These are phyloP conservation scores for Bombus waltoni DNA, from an alignment of 1,140 invertebrate genomes.

Conservation along the genomic window DNA sequence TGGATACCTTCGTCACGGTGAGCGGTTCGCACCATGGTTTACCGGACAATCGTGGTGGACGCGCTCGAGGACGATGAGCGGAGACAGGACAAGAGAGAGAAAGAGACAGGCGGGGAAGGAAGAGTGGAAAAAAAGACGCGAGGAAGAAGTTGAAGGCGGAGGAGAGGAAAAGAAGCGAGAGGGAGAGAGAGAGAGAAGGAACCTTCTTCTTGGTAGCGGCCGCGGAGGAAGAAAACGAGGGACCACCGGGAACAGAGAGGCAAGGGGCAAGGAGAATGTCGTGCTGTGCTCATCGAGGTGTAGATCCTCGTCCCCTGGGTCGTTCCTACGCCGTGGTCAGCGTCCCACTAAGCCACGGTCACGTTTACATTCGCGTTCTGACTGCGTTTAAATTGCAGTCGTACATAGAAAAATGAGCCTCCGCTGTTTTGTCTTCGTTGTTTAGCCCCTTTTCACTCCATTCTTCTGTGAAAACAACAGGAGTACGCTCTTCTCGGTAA, in stretches of 20 bases:
- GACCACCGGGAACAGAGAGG: constrained; percentile 66
- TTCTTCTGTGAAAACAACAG: background rate
- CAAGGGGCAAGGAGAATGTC: constrained; percentile 79
- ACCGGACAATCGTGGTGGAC: constrained; percentile 74
- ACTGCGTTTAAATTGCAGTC: constrained; percentile 70
- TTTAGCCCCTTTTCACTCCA: background rate
- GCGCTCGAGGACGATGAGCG: constrained; percentile 72
- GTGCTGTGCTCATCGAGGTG: constrained; percentile 82
- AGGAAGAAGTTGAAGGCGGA: background rate
- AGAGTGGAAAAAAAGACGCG: constrained; percentile 17
- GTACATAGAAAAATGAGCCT: constrained; percentile 67
- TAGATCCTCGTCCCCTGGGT: constrained; percentile 82
- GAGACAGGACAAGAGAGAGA: constrained; percentile 60
- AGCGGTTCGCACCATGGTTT: constrained; percentile 74
- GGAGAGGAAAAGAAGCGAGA: background rate
- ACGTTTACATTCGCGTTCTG: constrained; percentile 73
- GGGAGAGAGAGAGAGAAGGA: constrained; percentile 53
- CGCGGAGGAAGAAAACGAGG: constrained; percentile 71
- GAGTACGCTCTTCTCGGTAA: background rate
- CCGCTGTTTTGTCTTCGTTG: background rate
- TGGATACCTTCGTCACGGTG: constrained; percentile 78
- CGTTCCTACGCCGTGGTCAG: constrained; percentile 80
- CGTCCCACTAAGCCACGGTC: constrained; percentile 80
- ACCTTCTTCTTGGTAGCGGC: constrained; percentile 74
- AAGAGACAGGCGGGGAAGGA: constrained; percentile 13